Percentiles rank a stretch among this genome's conserved stretches.
Conservation (phyloP, 2,797 vertebrate species). For the Geotrypetes seraphini region DNA sequence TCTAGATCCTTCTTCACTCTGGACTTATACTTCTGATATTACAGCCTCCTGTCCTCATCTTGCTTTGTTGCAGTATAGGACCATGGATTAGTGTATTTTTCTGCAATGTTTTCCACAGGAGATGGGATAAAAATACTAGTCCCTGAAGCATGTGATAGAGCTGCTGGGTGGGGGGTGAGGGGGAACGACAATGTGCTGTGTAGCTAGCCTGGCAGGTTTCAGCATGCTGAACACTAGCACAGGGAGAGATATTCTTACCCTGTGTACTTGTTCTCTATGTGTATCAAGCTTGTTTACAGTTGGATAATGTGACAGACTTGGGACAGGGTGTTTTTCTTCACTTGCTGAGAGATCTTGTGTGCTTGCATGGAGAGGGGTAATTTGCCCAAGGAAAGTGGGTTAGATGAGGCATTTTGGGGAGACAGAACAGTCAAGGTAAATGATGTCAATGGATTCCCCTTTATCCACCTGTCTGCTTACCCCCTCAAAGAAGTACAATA, state of each 20-base stretch:
- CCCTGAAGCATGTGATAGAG: conserved; percentile 38
- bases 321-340: conserved; percentile 20
- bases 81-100: conserved; percentile 18
- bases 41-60: too few relatives aligned
- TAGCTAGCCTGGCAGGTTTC: background rate
- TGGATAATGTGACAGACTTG: conserved; percentile 8
- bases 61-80: too few relatives aligned
- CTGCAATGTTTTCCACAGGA: conserved; percentile 34
- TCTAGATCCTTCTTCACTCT: too few relatives aligned
- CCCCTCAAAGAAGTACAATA: too few relatives aligned
- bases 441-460: too few relatives aligned
- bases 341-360: conserved; percentile 7
- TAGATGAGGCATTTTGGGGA: background rate
- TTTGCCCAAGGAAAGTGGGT: background rate
- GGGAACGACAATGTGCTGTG: conserved; percentile 22
- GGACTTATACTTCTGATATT: too few relatives aligned
- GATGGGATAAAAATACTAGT: conserved; percentile 48
- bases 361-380: background rate
- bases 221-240: conserved; percentile 9
- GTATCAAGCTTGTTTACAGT: conserved; percentile 18
- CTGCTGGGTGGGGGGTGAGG: too few relatives aligned
- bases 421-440: background rate
- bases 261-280: conserved; percentile 19
- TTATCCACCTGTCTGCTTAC: too few relatives aligned
- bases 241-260: conserved; percentile 28